Evolutionary conservation across 2,888 invertebrate genomes (phyloP).

Genomic region (Trisateles emortualis): DNA sequence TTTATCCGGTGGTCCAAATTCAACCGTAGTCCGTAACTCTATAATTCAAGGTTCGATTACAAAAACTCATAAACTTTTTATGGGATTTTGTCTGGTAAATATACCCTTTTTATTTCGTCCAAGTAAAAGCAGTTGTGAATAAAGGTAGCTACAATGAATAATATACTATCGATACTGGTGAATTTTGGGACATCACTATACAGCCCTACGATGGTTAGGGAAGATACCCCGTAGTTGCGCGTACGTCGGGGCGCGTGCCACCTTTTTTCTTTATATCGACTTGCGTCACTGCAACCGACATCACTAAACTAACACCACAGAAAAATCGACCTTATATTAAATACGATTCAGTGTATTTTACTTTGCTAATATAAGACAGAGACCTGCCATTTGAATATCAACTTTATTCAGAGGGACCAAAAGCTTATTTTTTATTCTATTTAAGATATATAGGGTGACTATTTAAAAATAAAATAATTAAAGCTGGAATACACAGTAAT

Average conservation of each 20-base stretch:
- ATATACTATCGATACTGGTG: slow-evolving; percentile 24
- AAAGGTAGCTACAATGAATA: neutral
- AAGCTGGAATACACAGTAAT: slow-evolving; percentile 79
- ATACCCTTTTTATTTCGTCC: no score
- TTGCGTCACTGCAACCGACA: slow-evolving; percentile 66
- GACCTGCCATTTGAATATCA: slow-evolving; percentile 30
- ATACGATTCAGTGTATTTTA: slow-evolving; percentile 24
- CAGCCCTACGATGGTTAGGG: slow-evolving; percentile 77
- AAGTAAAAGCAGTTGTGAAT: no score
- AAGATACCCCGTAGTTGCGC: slow-evolving; percentile 76
- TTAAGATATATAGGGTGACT: slow-evolving; percentile 35
- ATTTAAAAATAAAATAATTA: slow-evolving; percentile 74
- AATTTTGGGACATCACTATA: slow-evolving; percentile 53
- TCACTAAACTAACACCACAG: slow-evolving; percentile 13
- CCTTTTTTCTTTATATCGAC: slow-evolving; percentile 82
- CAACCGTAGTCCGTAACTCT: no score
- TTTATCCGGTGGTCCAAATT: no score
- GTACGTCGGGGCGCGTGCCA: slow-evolving; percentile 83
- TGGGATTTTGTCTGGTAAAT: no score
- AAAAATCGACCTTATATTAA: slow-evolving; percentile 31
- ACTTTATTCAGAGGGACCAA: rapidly evolving
- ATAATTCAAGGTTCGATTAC: no score
- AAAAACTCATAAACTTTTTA: no score
- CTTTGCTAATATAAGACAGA: slow-evolving; percentile 7
- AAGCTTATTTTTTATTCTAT: slow-evolving; percentile 5